Evolutionary conservation across 1,140 invertebrate species (phyloP), one percentile per base, ranked within the genome.

Genomic region (Drosophila truncata): DNA sequence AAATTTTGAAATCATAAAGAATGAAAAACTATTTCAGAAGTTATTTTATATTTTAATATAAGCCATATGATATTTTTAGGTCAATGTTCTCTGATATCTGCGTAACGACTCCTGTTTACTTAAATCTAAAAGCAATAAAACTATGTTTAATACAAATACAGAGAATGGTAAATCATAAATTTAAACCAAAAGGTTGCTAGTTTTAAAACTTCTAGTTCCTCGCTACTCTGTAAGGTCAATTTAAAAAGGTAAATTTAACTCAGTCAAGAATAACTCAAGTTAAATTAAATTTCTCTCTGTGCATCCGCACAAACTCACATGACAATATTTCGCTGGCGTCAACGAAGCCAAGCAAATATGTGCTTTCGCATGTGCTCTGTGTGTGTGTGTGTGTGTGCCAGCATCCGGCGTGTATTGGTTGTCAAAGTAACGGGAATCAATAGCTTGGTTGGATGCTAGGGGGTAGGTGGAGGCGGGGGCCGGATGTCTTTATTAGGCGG

Each of bases 401-500:
- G 84, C 84, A 88, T 88, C 69, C 80, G 80, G 66, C 58, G 72
- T 47, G 78, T 82, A 83, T 83, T 73, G 76, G 83, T 87, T 83
- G 84, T 73, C 77, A 83, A 62, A 83, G 84, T 67, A 88, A 87
- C 83, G 35, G 63, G 72, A 87, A 88, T 87, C 83, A 88, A 87
- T 87, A 80, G 70, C 71, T 39, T 65, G 62, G 37, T 29, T 16
- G 42, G 20, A 6, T 23, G 37, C 44, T 35, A 31, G 29, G 16
- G 18, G n/a, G 3, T 11, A 11, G 31, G 27, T 14, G 11, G 13
- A 14, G 31, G 4, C 50, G 37, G 42, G 47, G n/a, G 54, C 31
- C 52, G 49, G 42, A 78, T 82, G 78, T 69, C 73, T 81, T 86
- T 85, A 85, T 85, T 86, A 86, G 82, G 61, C 78, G 74, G 64